Evolutionary conservation across 2,797 vertebrate species (phyloP).

Genomic region (Cynodonichthys magdalenae): DNA sequence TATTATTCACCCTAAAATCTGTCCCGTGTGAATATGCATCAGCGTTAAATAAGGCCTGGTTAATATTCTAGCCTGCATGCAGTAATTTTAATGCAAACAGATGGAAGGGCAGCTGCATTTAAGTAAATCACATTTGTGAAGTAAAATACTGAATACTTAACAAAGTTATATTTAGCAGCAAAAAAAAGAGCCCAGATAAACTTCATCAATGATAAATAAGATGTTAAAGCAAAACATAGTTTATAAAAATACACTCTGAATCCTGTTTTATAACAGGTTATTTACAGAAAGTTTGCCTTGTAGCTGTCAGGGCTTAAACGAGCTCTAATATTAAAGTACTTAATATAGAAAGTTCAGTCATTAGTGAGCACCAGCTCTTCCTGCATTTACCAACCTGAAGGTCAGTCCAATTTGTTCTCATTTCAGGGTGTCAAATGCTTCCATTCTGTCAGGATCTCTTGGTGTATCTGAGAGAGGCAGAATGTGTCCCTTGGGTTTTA

Average conservation of each 20-base stretch:
- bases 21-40: conserved; percentile 61
- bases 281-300: neutral
- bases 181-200: conserved; percentile 7
- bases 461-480: neutral
- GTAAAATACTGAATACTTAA: conserved; percentile 41
- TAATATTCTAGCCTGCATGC: conserved; percentile 60
- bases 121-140: conserved; percentile 53
- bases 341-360: neutral
- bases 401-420: neutral
- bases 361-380: neutral
- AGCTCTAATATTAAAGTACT: neutral
- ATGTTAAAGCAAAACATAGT: neutral
- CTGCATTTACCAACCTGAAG: neutral
- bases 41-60: conserved; percentile 67
- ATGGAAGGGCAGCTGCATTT: conserved; percentile 64
- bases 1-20: conserved; percentile 65
- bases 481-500: neutral
- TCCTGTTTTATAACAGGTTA: neutral
- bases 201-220: conserved; percentile 1
- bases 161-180: conserved; percentile 36
- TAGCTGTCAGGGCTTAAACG: neutral
- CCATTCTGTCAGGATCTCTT: neutral
- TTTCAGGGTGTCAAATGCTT: neutral
- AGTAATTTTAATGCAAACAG: conserved; percentile 58
- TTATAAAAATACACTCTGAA: neutral